Percentiles rank a stretch among this genome's conserved stretches.
Conservation (phyloP, 2,888 invertebrate genomes). For the Ochropleura plecta region DNA sequence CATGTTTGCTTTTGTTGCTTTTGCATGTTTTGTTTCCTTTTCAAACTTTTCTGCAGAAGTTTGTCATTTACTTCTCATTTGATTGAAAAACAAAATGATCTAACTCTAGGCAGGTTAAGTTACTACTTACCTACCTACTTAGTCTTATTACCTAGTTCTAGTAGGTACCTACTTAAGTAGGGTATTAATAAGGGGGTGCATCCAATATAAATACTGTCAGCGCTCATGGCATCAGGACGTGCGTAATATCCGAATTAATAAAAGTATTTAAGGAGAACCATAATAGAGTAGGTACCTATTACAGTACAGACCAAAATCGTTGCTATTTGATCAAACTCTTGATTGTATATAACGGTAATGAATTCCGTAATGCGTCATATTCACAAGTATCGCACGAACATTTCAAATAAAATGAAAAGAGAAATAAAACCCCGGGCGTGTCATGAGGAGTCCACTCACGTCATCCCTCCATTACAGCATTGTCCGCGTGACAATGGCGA, state of each 20-base stretch:
- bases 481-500: constrained; percentile 88
- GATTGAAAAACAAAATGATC: no score
- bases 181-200: no score
- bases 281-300: neutral
- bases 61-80: no score
- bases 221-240: neutral
- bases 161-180: no score
- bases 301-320: neutral
- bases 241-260: neutral
- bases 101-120: no score
- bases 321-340: constrained; percentile 33
- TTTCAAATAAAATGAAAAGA: constrained; percentile 77
- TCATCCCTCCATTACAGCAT: constrained; percentile 89
- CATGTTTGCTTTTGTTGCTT: no score
- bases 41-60: no score
- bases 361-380: constrained; percentile 65
- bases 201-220: neutral
- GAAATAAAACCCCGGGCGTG: constrained; percentile 71
- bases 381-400: constrained; percentile 70
- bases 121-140: no score
- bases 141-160: no score
- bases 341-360: constrained; percentile 48
- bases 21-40: no score
- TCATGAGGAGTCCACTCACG: constrained; percentile 84
- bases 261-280: neutral